A percentile compares a stretch with the other conserved stretches of the same genome.
Conservation (phyloP, 2,797 vertebrate species). For the Catostomus latipinnis region DNA sequence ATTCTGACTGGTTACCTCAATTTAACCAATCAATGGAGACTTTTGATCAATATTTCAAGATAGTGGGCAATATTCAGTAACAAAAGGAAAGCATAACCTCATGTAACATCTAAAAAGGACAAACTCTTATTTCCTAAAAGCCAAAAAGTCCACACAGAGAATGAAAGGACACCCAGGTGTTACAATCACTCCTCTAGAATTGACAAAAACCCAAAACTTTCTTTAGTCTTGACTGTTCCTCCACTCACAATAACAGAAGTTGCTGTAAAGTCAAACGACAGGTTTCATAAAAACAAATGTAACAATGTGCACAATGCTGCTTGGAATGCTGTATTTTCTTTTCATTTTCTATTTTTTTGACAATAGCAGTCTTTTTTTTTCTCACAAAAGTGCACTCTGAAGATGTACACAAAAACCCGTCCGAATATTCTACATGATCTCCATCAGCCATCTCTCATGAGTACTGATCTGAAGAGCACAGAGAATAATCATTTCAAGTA, state of each 20-base stretch:
- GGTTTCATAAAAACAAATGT: constrained; percentile 13
- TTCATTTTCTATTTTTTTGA: background rate
- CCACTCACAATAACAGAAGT: background rate
- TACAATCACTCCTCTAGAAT: constrained; percentile 13
- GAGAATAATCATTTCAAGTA: constrained; percentile 5
- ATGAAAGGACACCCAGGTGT: background rate
- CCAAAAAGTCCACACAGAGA: constrained; percentile 4
- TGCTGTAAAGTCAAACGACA: constrained; percentile 3
- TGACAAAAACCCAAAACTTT: constrained; percentile 24
- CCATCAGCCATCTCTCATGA: background rate
- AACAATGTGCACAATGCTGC: constrained; percentile 1
- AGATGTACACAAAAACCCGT: background rate
- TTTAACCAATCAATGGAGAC: background rate
- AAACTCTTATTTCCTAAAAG: constrained; percentile 17
- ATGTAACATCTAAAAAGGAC: constrained; percentile 11
- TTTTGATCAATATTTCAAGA: constrained; percentile 17
- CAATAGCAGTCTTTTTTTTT: background rate
- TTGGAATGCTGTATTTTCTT: constrained; percentile 10
- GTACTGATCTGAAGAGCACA: constrained; percentile 1
- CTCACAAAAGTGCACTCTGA: background rate
- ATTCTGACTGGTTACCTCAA: constrained; percentile 3
- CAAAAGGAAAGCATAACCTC: constrained; percentile 5
- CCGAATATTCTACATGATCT: background rate
- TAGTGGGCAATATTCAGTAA: background rate
- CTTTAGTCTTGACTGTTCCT: background rate